These are phyloP conservation scores for Heteropelma amictum DNA, from an alignment of 2,888 invertebrate genomes.

Conservation along the genomic window DNA sequence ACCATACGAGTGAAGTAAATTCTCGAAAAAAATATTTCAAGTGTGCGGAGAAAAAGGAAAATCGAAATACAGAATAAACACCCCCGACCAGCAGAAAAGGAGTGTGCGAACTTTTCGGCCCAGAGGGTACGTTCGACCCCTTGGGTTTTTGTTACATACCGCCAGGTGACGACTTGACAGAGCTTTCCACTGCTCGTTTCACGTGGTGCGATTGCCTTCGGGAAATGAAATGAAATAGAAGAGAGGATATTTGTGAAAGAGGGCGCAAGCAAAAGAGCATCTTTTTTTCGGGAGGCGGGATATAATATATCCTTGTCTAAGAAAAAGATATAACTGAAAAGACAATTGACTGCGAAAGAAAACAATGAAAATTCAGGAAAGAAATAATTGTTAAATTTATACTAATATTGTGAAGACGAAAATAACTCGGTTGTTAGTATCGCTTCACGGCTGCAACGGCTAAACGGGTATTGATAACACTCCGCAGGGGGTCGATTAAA, in stretches of 20 bases:
- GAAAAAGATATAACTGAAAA: neutral
- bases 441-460: no score
- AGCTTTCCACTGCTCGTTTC: constrained; percentile 66
- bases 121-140: constrained; percentile 35
- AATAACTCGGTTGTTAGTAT: no score
- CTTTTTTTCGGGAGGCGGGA: constrained; percentile 9
- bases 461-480: no score
- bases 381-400: no score
- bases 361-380: neutral
- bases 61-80: no score
- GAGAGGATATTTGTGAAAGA: constrained; percentile 26
- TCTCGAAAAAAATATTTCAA: no score
- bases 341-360: neutral
- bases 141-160: constrained; percentile 31
- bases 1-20: no score
- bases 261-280: neutral
- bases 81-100: no score
- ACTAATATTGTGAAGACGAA: no score
- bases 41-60: no score
- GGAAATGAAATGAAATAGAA: constrained; percentile 17
- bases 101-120: constrained; percentile 9
- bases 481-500: no score
- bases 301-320: neutral
- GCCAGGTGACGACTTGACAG: constrained; percentile 73
- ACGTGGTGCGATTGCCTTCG: constrained; percentile 20